Evolutionary conservation across 2,797 vertebrate species (phyloP), one percentile per base, ranked within the genome.

Genomic region (Leuciscus waleckii): DNA sequence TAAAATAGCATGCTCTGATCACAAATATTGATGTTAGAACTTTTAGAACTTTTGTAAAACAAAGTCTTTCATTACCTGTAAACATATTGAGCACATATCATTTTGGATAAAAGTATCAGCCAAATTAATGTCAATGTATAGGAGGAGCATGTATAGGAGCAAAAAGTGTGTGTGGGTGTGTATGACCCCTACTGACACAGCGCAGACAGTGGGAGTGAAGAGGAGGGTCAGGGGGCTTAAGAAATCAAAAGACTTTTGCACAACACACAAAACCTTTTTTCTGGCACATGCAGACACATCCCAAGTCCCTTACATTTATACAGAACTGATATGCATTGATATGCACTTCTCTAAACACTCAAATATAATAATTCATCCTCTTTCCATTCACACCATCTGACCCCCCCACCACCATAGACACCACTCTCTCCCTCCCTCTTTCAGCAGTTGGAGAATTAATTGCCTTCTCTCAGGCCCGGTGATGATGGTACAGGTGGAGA

Each of bases 401-500:
- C 41, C 63, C 1, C 76, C 56, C 79, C 79, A 65, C 58, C 79
- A 10, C 11, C 13, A 13, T 32, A 86, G 61, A 81, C 23, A 70
- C 54, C 71, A 46, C 51, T 73, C 39, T 69, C 79, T 85, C 51
- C 79, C 81, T 82, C 73, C 63, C 63, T 61, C 26, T 68, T 83
- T 81, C 82, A 90, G 89, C 91, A 92, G 90, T 89, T 86, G 89
- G 84, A 81, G 75, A 17, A 90, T 93, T 97, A 96, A 97, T 97
- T 97, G 95, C 92, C 93, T 95, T 89, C 90, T 89, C 91, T 93
- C 94, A 88, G 74, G 93, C 90, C 81, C 92, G 91, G 94, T 91
- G 91, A 94, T 93, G 92, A 95, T 92, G 92, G 94, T 96, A 94
- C 96, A 96, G 96, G 96, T 97, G 94, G 93, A 92, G 90, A 92